Evolutionary conservation across 2,797 vertebrate species (phyloP), one percentile per base, ranked within the genome.

Genomic region (Scolopax rusticola): DNA sequence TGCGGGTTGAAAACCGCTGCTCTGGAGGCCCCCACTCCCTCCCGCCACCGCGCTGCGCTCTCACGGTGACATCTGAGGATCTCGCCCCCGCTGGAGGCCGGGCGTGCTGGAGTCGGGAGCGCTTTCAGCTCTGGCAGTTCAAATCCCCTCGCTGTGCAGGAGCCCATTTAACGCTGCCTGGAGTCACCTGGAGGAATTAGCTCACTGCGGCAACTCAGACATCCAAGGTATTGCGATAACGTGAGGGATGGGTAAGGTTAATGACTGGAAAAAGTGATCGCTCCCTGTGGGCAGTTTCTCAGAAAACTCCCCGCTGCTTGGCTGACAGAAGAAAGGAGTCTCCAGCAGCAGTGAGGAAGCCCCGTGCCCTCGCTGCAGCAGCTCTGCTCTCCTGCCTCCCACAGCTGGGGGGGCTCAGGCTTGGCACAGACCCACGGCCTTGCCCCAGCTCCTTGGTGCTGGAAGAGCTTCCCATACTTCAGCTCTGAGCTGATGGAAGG

Each of bases 201-300:
- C 87, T 96, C 83, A 3, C 96, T 93, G 93, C 89, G 38, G 96
- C 87, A 40, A 51, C 94, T 68, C 15, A 70, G 87, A 89, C 93
- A 93, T 75, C 92, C 96, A 45, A 92, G 89, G 83, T 88, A 93
- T 87, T 82, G 89, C 10, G 65, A 68, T 95, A 96, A 96, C 88
- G 95, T 9, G 89, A 81, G 95, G 95, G 97, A 97, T 84, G 96
- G 84, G 93, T 25, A 40, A 96, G 97, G 97, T 97, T 97, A 97
- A 97, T 96, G 95, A 96, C 96, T 95, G 96, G 93, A 88, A 95
- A 95, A 97, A 97, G 90, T 75, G 92, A 94, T 96, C 8, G 50
- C 95, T 97, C 96, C 97, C 94, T 67, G 92, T 87, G 97, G 97
- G 95, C 95, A 96, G 94, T 94, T 95, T 95, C 91, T 95, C 91